Evolutionary conservation across 2,113 vertebrate species (phyloP), one percentile per base, ranked within the genome.

Genomic region (Zapornia atra): DNA sequence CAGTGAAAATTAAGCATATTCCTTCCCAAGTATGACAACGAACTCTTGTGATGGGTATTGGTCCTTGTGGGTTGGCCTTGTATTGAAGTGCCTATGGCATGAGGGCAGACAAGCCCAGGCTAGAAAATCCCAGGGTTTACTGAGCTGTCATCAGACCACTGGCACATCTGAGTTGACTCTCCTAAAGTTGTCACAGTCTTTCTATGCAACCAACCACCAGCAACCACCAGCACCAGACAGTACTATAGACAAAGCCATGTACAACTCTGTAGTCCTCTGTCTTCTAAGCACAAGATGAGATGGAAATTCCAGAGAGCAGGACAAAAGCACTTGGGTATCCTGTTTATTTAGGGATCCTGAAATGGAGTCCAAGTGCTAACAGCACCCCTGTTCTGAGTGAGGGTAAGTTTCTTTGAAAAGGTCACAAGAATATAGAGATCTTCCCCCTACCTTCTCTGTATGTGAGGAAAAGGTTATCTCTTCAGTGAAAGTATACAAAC

Each of bases 31-130:
- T n/a, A 13, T 6, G 10, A 17, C 25, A 29, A 28, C 26, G 53
- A 77, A 17, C 9, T 64, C 34, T 90, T 12, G 4, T 2, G 1
- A 12, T 11, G 38, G 12, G 5, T 40, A 8, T 28, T 34, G 33
- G 17, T 56, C 44, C 21, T 56, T 14, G 34, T 77, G 64, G 8
- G 2, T 3, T 64, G 34, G 22, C 12, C 7, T 51, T 11, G 6
- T 61, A 15, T 70, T 0, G 0, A 3, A 1, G 8, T 44, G 36
- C 15, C 51, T 34, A 7, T 15, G 38, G 4, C 9, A 5, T 68
- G 48, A 20, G 11, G 3, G 3, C 9, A 66, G 33, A 33, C 15
- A 61, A 93, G 29, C 14, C 21, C 13, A 57, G 24, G 26, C 10
- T 56, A 57, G 29, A 46, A 40, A 70, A 82, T 22, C 8, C 14